Evolutionary conservation across 1,140 invertebrate species (phyloP).

Genomic region (Drosophila pruinosa): DNA sequence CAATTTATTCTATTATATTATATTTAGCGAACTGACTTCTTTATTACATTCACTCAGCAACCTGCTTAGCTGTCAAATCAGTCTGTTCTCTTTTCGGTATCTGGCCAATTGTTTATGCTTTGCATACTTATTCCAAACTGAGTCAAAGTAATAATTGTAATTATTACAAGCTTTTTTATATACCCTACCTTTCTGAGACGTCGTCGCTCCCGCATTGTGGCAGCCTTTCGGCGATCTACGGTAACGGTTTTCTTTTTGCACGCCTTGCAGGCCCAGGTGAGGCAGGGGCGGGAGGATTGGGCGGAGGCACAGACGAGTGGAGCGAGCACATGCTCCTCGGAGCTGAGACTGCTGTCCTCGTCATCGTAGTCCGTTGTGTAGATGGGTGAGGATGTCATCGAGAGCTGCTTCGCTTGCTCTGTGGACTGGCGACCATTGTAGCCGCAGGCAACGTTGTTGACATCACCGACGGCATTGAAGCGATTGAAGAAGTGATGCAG

Average conservation of each 20-base stretch:
- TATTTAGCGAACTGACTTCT: no score
- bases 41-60: no score
- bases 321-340: constrained; percentile 84
- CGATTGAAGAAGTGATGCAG: constrained; percentile 77
- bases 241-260: constrained; percentile 97
- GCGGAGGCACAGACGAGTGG: constrained; percentile 82
- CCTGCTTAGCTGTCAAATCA: no score
- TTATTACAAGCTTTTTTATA: no score
- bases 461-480: constrained; percentile 75
- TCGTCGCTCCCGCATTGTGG: constrained; percentile 95
- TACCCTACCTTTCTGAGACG: constrained; percentile 94
- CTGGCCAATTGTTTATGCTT: no score
- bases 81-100: no score
- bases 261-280: constrained; percentile 97
- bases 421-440: constrained; percentile 26
- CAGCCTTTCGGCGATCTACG: constrained; percentile 97
- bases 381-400: constrained; percentile 69
- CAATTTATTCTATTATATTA: no score
- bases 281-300: constrained; percentile 88
- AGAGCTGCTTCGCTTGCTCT: constrained; percentile 50
- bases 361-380: constrained; percentile 80
- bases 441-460: constrained; percentile 4
- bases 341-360: constrained; percentile 77
- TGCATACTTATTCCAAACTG: no score
- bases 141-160: no score